Conservation (phyloP, 2,113 vertebrate species). For the Oostethus manadensis region DNA sequence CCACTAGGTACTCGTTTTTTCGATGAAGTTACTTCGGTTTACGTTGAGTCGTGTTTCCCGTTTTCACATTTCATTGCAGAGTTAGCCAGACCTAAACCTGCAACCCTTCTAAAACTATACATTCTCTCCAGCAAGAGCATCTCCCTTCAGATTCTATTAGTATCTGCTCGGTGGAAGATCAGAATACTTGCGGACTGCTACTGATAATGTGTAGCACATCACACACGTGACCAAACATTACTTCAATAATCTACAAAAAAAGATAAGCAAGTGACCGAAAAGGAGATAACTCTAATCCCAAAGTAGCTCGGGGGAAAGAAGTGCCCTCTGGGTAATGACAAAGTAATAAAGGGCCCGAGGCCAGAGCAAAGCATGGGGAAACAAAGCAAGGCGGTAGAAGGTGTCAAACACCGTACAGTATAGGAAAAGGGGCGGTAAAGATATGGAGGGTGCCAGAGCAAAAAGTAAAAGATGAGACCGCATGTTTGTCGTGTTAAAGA, state of each 20-base stretch:
- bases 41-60: no score
- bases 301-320: slow-evolving; percentile 35
- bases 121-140: slow-evolving; percentile 28
- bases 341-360: slow-evolving; percentile 50
- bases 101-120: neutral
- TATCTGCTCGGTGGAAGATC: slow-evolving; percentile 60
- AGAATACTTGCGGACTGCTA: no score
- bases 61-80: no score
- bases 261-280: slow-evolving; percentile 67
- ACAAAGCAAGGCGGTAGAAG: slow-evolving; percentile 10
- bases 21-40: no score
- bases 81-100: neutral
- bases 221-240: slow-evolving; percentile 52
- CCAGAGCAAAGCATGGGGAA: slow-evolving; percentile 23
- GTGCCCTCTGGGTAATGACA: slow-evolving; percentile 30
- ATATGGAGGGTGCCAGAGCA: slow-evolving; percentile 1
- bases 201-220: slow-evolving; percentile 62
- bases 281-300: slow-evolving; percentile 60
- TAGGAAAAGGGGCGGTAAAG: neutral
- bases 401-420: slow-evolving; percentile 21
- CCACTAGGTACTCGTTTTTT: no score
- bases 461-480: slow-evolving; percentile 3
- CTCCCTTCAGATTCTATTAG: slow-evolving; percentile 44
- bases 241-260: slow-evolving; percentile 59
- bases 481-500: slow-evolving; percentile 19